phyloP scores from a whole-genome alignment of 1,140 invertebrate species.

The Stenopsyche tienmushanensis region DNA sequence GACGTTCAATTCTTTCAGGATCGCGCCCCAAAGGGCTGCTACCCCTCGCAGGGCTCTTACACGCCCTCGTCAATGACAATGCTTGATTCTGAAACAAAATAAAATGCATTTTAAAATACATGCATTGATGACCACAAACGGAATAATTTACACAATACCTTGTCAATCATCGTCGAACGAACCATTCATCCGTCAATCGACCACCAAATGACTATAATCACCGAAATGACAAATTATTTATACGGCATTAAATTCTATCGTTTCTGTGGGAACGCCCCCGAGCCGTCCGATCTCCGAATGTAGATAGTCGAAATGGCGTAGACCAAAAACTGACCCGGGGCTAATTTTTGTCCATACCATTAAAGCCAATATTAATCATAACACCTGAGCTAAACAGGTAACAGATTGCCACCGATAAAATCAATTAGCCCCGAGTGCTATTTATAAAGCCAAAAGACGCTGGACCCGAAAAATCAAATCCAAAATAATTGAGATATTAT shows the following conservation, averaged over 20 bases:
- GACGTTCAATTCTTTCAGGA: constrained; percentile 29
- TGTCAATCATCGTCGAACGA: not conserved
- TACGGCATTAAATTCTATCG: not conserved
- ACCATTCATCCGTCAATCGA: not conserved
- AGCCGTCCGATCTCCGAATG: not conserved
- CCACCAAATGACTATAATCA: not conserved
- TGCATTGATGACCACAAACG: no score
- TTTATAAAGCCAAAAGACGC: constrained; percentile 14
- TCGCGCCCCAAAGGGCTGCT: constrained; percentile 46
- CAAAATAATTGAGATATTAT: constrained; percentile 34
- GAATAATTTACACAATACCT: no score
- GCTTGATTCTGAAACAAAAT: constrained; percentile 61
- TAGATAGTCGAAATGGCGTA: not conserved
- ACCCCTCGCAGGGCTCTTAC: constrained; percentile 56
- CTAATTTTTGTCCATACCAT: constrained; percentile 30
- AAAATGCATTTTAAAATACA: not conserved
- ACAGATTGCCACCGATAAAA: constrained; percentile 33
- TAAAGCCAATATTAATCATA: constrained; percentile 35
- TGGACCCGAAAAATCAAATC: no score
- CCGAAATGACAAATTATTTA: not conserved
- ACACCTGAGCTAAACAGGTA: constrained; percentile 26
- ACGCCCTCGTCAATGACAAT: constrained; percentile 58
- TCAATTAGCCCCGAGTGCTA: constrained; percentile 29
- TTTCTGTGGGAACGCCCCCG: constrained; percentile 1
- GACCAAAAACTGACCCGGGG: constrained; percentile 13